Conservation (phyloP, 2,888 invertebrate species). For the Ceramica pisi region DNA sequence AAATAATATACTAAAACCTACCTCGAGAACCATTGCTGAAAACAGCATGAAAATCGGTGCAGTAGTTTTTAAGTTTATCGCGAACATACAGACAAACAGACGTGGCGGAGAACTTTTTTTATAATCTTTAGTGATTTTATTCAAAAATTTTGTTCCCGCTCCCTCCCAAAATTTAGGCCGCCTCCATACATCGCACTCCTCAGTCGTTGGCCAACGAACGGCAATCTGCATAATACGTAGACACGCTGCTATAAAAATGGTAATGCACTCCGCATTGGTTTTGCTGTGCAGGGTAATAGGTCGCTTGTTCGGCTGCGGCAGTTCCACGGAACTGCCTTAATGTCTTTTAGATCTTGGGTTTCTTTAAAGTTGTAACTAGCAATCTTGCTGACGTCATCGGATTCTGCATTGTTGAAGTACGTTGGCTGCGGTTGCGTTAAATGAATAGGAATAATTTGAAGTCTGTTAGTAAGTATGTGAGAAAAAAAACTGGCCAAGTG, state of each 20-base stretch:
- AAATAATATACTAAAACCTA: no score
- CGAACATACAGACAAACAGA: no score
- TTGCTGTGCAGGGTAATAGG: conserved; percentile 76
- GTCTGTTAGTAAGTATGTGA: no score
- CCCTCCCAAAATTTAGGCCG: conserved; percentile 50
- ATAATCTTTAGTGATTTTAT: no score
- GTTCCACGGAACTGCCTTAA: conserved; percentile 59
- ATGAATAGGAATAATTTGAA: not conserved
- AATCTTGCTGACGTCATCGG: not conserved
- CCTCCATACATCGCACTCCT: conserved; percentile 70
- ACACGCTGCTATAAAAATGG: conserved; percentile 88
- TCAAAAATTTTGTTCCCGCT: no score
- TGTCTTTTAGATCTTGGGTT: conserved; percentile 52
- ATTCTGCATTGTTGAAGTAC: not conserved
- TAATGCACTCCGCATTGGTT: conserved; percentile 80
- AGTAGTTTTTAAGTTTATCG: no score
- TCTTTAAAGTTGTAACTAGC: conserved; percentile 16
- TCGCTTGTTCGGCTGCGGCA: conserved; percentile 69
- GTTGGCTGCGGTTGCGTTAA: not conserved
- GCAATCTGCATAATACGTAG: conserved; percentile 88
- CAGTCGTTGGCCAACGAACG: conserved; percentile 78
- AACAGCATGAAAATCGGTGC: no score
- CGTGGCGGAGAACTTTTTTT: no score
- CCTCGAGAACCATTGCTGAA: no score
- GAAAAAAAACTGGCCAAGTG: no score